These are phyloP conservation scores for Actinernus sp. DNA, from an alignment of 92 coral and sea anemone species.

Conservation along the genomic window DNA sequence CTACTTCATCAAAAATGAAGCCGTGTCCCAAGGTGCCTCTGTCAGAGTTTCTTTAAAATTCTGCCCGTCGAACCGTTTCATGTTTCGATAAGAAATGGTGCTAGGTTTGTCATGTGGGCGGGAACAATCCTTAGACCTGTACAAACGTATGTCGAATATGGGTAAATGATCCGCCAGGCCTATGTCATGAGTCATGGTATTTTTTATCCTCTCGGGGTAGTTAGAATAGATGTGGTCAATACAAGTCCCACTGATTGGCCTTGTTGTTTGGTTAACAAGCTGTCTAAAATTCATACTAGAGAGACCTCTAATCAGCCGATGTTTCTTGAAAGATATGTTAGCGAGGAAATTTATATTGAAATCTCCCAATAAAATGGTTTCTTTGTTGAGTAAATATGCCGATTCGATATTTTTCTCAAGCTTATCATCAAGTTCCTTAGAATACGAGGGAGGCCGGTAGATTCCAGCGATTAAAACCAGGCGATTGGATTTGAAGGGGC, in stretches of 20 bases:
- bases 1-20: conserved; percentile 72
- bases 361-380: conserved; percentile 60
- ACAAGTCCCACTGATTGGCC: conserved; percentile 61
- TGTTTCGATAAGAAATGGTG: conserved; percentile 43
- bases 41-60: conserved; percentile 1
- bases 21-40: conserved; percentile 68
- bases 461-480: conserved; percentile 14
- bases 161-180: conserved; percentile 71
- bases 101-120: conserved; percentile 10
- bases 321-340: conserved; percentile 43
- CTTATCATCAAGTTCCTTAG: conserved; percentile 11
- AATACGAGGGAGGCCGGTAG: conserved; percentile 38
- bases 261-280: conserved; percentile 39
- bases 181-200: conserved; percentile 14
- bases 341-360: conserved; percentile 40
- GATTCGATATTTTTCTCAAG: conserved; percentile 26
- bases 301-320: conserved; percentile 51
- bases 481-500: conserved; percentile 45
- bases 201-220: conserved; percentile 42
- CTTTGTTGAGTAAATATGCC: conserved; percentile 53
- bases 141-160: conserved; percentile 47
- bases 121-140: conserved; percentile 13
- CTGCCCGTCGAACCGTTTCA: conserved; percentile 44
- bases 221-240: conserved; percentile 64
- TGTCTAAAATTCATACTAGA: conserved; percentile 68